phyloP scores from a whole-genome alignment of 2,888 invertebrate species.

The Salticus scenicus region DNA sequence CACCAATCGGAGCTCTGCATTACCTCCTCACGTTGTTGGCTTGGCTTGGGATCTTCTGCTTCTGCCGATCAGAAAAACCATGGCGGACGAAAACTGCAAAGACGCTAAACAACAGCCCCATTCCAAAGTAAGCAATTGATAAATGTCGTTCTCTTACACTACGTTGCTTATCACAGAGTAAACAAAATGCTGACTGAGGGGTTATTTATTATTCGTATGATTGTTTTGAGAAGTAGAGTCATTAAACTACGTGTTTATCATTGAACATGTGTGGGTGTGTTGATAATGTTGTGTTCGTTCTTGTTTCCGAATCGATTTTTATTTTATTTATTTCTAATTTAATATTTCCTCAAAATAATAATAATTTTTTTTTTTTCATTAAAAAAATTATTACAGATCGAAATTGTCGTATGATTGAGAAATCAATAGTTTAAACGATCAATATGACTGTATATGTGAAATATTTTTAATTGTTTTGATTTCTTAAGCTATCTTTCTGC shows the following conservation, averaged over 20 bases:
- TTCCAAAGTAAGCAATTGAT: constrained; percentile 52
- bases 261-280: constrained; percentile 10
- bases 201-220: not conserved
- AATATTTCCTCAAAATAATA: too few species aligned
- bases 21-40: constrained; percentile 19
- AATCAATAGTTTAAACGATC: too few species aligned
- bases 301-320: too few species aligned
- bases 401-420: too few species aligned
- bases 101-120: constrained; percentile 43
- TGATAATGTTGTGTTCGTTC: not conserved
- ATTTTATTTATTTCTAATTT: too few species aligned
- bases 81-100: constrained; percentile 45
- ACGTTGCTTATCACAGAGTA: not conserved
- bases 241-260: not conserved
- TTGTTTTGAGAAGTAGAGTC: not conserved
- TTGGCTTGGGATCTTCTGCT: constrained; percentile 15
- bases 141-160: not conserved
- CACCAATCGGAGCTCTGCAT: constrained; percentile 40
- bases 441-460: too few species aligned
- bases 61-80: constrained; percentile 18
- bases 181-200: not conserved
- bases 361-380: too few species aligned
- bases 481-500: too few species aligned
- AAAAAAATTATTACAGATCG: too few species aligned
- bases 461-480: too few species aligned